Conservation (phyloP, 2,113 vertebrate species). For the Chaetodon auriga region DNA sequence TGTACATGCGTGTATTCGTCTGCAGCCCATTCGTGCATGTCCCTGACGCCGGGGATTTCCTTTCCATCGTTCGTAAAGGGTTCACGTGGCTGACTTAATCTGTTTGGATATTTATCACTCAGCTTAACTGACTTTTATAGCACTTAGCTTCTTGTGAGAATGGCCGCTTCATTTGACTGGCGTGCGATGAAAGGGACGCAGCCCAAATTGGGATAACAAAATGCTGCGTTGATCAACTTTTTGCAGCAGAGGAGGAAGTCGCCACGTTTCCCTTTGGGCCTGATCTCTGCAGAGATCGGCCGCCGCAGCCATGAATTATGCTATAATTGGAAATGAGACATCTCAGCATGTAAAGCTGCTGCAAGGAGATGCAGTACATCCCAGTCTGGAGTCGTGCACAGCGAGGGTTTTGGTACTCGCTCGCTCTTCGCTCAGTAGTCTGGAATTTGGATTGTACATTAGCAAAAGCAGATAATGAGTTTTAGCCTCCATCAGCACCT, state of each 20-base stretch:
- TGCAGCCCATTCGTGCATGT: not conserved
- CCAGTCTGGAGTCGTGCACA: not conserved
- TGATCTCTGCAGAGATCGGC: slow-evolving; percentile 27
- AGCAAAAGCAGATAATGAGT: not conserved
- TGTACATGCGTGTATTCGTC: not conserved
- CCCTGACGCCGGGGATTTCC: not conserved
- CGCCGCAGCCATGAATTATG: slow-evolving; percentile 10
- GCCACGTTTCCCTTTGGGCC: slow-evolving; percentile 17
- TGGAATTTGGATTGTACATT: not conserved
- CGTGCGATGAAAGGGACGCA: not conserved
- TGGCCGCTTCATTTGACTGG: not conserved
- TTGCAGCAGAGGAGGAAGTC: not conserved
- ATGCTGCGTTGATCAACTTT: not conserved
- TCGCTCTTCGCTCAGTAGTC: not conserved
- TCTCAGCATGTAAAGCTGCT: not conserved
- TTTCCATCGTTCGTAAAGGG: not conserved
- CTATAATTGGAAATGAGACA: slow-evolving; percentile 12
- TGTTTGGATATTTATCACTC: rapidly evolving
- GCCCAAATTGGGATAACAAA: not conserved
- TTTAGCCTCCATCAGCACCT: not conserved
- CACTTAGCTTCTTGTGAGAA: not conserved
- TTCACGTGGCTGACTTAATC: not conserved
- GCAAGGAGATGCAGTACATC: not conserved
- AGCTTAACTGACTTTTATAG: not conserved
- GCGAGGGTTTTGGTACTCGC: not conserved